These are phyloP conservation scores for Gopherus evgoodei DNA, from an alignment of 2,113 vertebrate genomes.

Conservation along the genomic window DNA sequence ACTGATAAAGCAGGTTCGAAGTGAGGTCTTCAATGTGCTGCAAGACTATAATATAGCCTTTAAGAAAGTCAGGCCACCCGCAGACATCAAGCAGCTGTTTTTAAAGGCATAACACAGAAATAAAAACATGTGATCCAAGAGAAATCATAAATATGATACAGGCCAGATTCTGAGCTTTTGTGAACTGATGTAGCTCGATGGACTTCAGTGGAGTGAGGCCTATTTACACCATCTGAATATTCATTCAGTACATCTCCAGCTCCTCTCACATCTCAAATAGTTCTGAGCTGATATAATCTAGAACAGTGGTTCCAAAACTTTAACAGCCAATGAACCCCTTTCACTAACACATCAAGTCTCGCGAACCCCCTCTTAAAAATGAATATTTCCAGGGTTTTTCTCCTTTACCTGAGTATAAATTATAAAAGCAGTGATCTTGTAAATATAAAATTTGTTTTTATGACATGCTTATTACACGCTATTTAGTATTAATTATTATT, in stretches of 20 bases:
- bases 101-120: not conserved
- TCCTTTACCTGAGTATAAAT: too few relatives aligned
- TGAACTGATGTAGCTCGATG: not conserved
- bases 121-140: accelerated
- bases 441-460: too few relatives aligned
- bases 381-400: too few relatives aligned
- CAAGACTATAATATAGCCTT: conserved; percentile 5
- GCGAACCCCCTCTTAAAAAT: too few relatives aligned
- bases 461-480: too few relatives aligned
- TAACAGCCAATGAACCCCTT: too few relatives aligned
- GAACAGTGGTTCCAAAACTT: not conserved
- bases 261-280: not conserved
- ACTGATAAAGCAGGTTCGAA: conserved; percentile 11
- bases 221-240: not conserved
- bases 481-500: too few relatives aligned
- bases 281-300: not conserved
- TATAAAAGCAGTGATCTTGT: too few relatives aligned
- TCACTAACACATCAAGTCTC: too few relatives aligned
- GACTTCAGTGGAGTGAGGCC: not conserved
- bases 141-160: not conserved
- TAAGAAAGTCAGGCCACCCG: conserved; percentile 46
- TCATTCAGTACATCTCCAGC: not conserved
- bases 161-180: not conserved
- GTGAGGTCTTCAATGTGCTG: conserved; percentile 6
- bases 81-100: conserved; percentile 54